Conservation (phyloP, 1,140 invertebrate species). For the Drosophila erecta region DNA sequence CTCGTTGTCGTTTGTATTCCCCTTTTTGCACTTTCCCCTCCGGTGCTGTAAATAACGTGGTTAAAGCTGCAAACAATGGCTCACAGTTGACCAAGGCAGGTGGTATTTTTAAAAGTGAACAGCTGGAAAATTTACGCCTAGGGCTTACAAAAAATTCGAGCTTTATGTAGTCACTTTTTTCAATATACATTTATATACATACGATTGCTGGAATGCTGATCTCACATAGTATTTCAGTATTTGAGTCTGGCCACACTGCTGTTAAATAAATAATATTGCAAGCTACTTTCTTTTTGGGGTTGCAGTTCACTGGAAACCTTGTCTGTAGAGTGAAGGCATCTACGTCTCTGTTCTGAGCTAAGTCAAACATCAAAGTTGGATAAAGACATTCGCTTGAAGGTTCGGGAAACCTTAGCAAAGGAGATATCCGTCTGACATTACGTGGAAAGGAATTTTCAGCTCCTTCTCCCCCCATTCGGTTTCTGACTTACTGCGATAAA, state of each 20-base stretch:
- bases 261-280: too few relatives aligned
- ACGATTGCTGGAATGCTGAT: not conserved
- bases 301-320: not conserved
- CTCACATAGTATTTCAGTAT: not conserved
- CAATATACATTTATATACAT: not conserved
- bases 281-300: not conserved
- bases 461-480: not conserved
- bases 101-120: constrained; percentile 15
- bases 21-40: constrained; percentile 18
- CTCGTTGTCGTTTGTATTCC: constrained; percentile 19
- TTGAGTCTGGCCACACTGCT: not conserved
- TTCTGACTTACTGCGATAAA: constrained; percentile 34
- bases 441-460: constrained; percentile 26
- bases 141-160: not conserved
- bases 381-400: constrained; percentile 17
- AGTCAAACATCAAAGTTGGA: constrained; percentile 38
- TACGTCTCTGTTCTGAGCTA: not conserved
- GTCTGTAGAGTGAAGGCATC: too few relatives aligned
- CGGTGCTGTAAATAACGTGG: constrained; percentile 65
- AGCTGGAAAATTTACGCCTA: not conserved
- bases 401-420: constrained; percentile 13
- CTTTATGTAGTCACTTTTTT: not conserved
- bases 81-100: constrained; percentile 21
- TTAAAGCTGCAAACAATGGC: constrained; percentile 46
- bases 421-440: constrained; percentile 19